A percentile compares a stretch with the other conserved stretches of the same genome.
phyloP scores from a whole-genome alignment of 2,113 vertebrate species.

The Prietella phreatophila region DNA sequence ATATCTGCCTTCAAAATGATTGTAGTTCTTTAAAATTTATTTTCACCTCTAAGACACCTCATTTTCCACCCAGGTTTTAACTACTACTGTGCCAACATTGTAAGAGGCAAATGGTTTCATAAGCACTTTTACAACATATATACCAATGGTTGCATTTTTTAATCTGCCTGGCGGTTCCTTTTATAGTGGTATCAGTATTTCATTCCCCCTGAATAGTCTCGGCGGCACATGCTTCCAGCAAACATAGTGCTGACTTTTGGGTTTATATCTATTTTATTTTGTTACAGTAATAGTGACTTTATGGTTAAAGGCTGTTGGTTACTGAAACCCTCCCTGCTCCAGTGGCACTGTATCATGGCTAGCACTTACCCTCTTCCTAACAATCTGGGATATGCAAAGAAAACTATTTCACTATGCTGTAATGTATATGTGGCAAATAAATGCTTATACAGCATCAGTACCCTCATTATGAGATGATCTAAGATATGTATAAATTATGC shows the following conservation, averaged over 20 bases:
- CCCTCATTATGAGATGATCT: not conserved
- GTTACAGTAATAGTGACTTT: not conserved
- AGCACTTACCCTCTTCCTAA: too few relatives aligned
- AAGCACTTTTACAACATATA: not conserved
- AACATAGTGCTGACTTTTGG: not conserved
- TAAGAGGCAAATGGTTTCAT: not conserved
- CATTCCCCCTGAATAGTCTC: not conserved
- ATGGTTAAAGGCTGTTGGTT: too few relatives aligned
- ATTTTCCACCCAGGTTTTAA: not conserved
- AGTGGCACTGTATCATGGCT: too few relatives aligned
- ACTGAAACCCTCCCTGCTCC: too few relatives aligned
- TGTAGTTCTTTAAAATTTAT: not conserved
- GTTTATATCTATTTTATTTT: not conserved
- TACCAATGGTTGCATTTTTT: not conserved
- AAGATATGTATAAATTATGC: not conserved
- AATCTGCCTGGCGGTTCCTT: not conserved
- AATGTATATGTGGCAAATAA: too few relatives aligned
- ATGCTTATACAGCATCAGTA: not conserved
- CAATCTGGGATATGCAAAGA: too few relatives aligned
- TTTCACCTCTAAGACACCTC: not conserved
- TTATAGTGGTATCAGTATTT: not conserved
- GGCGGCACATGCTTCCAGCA: not conserved
- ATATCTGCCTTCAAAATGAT: not conserved
- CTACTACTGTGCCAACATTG: not conserved
- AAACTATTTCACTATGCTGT: too few relatives aligned